Evolutionary conservation across 2,113 vertebrate genomes (phyloP), one percentile per base, ranked within the genome.

Genomic region (Brachyhypopomus gauderio): DNA sequence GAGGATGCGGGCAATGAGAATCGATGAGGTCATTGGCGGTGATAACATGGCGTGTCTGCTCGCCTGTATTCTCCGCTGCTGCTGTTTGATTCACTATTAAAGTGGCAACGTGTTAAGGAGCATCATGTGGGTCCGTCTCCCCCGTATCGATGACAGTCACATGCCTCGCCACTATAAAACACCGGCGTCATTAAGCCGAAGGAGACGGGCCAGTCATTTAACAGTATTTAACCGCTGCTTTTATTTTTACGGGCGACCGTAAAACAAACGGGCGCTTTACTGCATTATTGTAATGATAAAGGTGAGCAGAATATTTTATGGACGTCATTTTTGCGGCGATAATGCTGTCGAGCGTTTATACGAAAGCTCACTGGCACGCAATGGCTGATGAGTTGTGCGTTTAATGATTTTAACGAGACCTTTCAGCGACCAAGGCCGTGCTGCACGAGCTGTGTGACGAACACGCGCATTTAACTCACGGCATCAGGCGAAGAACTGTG

Each of bases 201-300:
- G 9, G 75, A 91, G 85, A 89, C 81, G 87, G 75, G 83, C 86
- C 85, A 90, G 87, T 83, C 86, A 66, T 85, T 79, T 85, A 77
- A 79, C 89, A 85, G 66, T 79, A 58, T 80, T 80, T 79, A 72
- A 79, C 77, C 38, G 59, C 76, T 69, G 60, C 70, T 45, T 72
- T 73, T 88, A 55, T 71, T 80, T 93, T 93, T 93, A 93, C 81
- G 86, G 86, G 87, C 88, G 89, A 88, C 84, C 86, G 91, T 92
- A 92, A 93, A 92, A 82, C 87, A 89, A 88, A 86, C 83, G 90
- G 90, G 85, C 84, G 86, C 91, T 93, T 93, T 92, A 94, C 88
- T 74, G 92, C 89, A 34, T 91, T 90, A 92, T 89, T 93, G 91
- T 90, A 89, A 90, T 88, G 89, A 91, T 76, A 84, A 85, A 84